Evolutionary conservation across 2,888 invertebrate species (phyloP), one percentile per base, ranked within the genome.

Genomic region (Odontomyia ornata): DNA sequence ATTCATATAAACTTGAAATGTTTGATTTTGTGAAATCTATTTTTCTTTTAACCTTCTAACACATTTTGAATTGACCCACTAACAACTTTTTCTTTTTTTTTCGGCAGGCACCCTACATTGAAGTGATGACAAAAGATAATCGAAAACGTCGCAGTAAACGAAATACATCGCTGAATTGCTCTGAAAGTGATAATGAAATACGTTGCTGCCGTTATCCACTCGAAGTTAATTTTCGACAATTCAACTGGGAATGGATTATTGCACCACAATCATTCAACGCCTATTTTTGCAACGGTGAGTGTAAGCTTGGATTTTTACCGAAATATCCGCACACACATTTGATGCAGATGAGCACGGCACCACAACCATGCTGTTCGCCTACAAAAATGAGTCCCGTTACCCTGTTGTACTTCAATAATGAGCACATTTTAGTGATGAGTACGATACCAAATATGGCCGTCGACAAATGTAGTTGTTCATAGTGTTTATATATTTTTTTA

Each of bases 191-290:
- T 76, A 84, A 92, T 81, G 95, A 97, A 83, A 90, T 92, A 30
- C 90, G 95, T 64, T 99, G 99, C 88, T 99, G 99, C 84, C 92
- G 98, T 3, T 97, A 97, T 87, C 97, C 97, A 0, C 89, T 98
- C 60, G 92, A 92, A 15, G 96, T 99, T 18, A 96, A 98, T 88
- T 99, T 99, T 86, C 84, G 84, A 23, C 84, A 83, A 72, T 97
- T 98, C 84, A 97, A 97, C 28, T 98, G 98, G 97, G 96, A 98
- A 84, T 99, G 97, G 93, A 95, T 99, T 83, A 96, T 99, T 78
- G 97, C 97, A 0, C 99, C 99, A 0, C 96, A 95, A 83, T 90
- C 92, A 79, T 99, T 98, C 88, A 94, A 95, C 83, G 98, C 98
- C 7, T 96, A 96, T 88, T 97, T 97, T 88, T 99, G 99, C 88